Evolutionary conservation across 2,888 invertebrate genomes (phyloP).

Genomic region (Argynnis bischoffii): DNA sequence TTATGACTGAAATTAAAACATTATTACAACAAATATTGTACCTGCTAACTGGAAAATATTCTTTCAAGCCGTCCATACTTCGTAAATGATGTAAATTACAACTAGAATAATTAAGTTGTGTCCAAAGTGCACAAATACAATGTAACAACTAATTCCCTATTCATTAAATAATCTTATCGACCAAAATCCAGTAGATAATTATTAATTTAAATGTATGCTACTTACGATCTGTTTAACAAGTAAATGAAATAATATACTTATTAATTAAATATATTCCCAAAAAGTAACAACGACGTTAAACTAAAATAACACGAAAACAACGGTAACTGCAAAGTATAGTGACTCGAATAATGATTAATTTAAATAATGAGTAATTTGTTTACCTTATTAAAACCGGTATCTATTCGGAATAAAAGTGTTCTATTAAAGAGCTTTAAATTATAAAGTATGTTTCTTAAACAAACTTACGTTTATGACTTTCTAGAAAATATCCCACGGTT

Average conservation of each 20-base stretch:
- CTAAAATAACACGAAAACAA: conserved; percentile 18
- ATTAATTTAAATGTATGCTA: conserved; percentile 29
- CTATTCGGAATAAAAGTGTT: background rate
- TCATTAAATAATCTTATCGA: conserved; percentile 34
- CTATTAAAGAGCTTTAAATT: background rate
- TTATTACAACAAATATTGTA: conserved; percentile 5
- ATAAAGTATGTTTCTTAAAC: conserved; percentile 7
- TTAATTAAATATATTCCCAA: conserved; percentile 8
- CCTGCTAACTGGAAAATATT: conserved; percentile 28
- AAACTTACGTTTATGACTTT: conserved; percentile 30
- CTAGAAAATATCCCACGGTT: conserved; percentile 29
- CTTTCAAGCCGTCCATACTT: conserved; percentile 21
- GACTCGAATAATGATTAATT: conserved; percentile 10
- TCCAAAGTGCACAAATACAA: conserved; percentile 3
- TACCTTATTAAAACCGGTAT: conserved; percentile 16
- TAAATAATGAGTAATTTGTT: conserved; percentile 26
- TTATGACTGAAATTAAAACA: no score
- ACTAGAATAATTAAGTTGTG: conserved; percentile 2
- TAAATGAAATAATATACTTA: background rate
- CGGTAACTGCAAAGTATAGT: background rate
- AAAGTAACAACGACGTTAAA: conserved; percentile 22
- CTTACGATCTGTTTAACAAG: background rate
- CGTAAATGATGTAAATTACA: background rate
- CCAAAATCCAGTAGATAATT: conserved; percentile 28
- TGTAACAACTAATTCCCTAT: conserved; percentile 16